Base-by-base conservation (phyloP, 1,140 invertebrate genomes). In the Drosophila ercepeae region DNA sequence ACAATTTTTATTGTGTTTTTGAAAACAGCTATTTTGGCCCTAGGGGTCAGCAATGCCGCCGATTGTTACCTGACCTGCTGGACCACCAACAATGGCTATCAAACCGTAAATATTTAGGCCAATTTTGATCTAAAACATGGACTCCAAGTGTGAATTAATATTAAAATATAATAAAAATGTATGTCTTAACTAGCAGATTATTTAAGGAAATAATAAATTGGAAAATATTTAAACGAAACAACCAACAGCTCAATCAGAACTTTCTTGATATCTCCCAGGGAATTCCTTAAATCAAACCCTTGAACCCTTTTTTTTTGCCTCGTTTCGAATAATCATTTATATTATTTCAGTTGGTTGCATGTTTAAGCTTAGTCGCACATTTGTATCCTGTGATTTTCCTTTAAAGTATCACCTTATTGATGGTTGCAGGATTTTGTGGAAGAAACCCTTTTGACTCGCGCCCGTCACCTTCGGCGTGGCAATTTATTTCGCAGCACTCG, bases 401-500 rank as follows among this genome's bases (percentile, higher is more conserved):
- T 27, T 11, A 53, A 67, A 53, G 27, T 45, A 68, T 53, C 49
- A 68, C 61, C 64, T 67, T 68, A 68, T 25, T 14, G 53, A 44
- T 45, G 19, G 18, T 13, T 16, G 36, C 13, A 16, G 13, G 39
- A 5, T 9, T 32, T 3, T 8, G 11, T 19, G 19, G 45, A 6
- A 59, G 46, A 53, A 68, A 51, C 51, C 75, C 58, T 58, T 74
- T 69, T 32, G 27, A 48, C 29, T 21, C n/a, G 19, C 48, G 69
- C 39, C 65, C 68, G 29, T 60, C 54, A 75, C 64, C 57, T 71
- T 78, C 45, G 72, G 71, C 67, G 54, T 19, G 64, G 67, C 81
- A 69, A 84, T 84, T 86, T 84, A 86, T 86, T 86, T 76, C 49
- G 67, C 81, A 84, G 81, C 81, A 86, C 81, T 84, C 78, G 65